phyloP scores from a whole-genome alignment of 1,140 invertebrate genomes.

The Zaprionus kolodkinae region DNA sequence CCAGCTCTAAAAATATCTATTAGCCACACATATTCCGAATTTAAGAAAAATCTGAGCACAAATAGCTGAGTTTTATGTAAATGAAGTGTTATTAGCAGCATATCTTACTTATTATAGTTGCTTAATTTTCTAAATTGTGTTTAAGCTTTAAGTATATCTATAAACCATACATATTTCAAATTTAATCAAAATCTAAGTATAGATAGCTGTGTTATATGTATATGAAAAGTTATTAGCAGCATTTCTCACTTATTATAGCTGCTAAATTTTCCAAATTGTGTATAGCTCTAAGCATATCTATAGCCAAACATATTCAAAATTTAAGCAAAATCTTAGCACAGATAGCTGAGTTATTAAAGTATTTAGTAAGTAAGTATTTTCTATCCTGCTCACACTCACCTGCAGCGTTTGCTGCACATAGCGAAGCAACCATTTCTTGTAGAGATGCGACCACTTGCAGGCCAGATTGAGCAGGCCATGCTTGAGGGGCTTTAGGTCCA shows the following conservation, averaged over 20 bases:
- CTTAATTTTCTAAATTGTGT: no score
- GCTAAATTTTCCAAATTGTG: no score
- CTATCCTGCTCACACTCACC: slow-evolving; percentile 35
- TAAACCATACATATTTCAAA: no score
- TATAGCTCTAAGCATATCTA: not conserved
- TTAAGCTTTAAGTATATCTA: no score
- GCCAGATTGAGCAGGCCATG: slow-evolving; percentile 88
- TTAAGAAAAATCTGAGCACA: no score
- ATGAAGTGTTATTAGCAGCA: no score
- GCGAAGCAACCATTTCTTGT: slow-evolving; percentile 89
- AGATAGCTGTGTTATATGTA: no score
- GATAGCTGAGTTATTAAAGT: not conserved
- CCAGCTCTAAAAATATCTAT: not conserved
- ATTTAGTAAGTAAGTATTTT: no score
- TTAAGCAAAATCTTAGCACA: not conserved
- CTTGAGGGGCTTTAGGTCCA: slow-evolving; percentile 89
- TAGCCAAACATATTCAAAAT: not conserved
- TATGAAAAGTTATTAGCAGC: no score
- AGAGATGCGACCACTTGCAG: slow-evolving; percentile 89
- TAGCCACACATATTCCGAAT: not conserved
- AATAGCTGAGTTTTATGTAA: no score
- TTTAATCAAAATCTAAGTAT: no score
- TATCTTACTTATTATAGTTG: no score
- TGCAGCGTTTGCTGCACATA: slow-evolving; percentile 86
- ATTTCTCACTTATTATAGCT: not conserved